Evolutionary conservation across 1,140 invertebrate species (phyloP), one percentile per base, ranked within the genome.

Genomic region (Calephelis virginiensis): DNA sequence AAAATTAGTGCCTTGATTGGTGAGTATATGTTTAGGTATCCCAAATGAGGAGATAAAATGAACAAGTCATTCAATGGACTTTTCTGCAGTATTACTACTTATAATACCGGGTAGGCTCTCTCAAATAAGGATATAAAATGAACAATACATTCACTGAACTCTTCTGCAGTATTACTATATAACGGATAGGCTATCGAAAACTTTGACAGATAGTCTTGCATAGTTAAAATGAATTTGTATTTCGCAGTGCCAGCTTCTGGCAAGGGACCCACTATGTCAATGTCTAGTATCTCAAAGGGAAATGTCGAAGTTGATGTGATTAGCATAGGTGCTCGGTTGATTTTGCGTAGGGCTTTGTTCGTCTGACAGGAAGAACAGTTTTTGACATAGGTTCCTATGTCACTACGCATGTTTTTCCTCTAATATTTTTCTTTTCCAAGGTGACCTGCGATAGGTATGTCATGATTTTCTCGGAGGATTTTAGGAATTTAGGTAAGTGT

Each of bases 401-500:
- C 74, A 14, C 11, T 66, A 6, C 68, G 53, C 74, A 78, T 78
- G 28, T 70, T 70, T 68, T 74, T 74, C 74, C 74, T 76, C 56
- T 61, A 73, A 60, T 64, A 77, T 49, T 67, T 61, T 17, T 75
- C 70, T 59, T 61, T 37, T n/a, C 13, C 13, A 14, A 49, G 8
- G 5, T 49, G 48, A 13, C 48, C 12, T 13, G 48, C 12, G n/a
- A 49, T 49, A 13, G 48, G 48, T n/a, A 49, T 13, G 13, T 49
- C 48, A 13, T 49, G 48, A n/a, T 49, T 49, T 7, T 49, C 48
- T 49, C 5, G 12, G n/a, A 49, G 48, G n/a, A 49, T 49, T 13
- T 49, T 49, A 5, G 48, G 6, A 13, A 49, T 49, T 49, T 49
- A n/a, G 1, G 12, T n/a, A n/a, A 48, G 47, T 48, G 47, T 7